phyloP scores from a whole-genome alignment of 1,140 invertebrate genomes.

The Drosophila pallidifrons region DNA sequence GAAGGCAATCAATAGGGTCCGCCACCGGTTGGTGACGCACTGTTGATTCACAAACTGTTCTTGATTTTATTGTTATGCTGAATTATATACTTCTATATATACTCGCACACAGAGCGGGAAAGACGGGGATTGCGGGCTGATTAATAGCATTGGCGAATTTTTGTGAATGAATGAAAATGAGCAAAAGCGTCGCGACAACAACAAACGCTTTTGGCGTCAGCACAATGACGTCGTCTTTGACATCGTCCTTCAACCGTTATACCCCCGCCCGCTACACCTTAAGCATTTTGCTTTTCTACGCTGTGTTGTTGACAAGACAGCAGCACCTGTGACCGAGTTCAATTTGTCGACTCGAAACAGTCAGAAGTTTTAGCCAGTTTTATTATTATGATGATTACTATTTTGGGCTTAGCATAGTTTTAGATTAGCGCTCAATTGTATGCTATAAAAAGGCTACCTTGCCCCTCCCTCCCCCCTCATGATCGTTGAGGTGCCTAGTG shows the following conservation, averaged over 20 bases:
- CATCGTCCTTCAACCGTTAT: slow-evolving; percentile 2
- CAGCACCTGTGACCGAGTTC: slow-evolving; percentile 62
- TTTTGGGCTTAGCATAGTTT: slow-evolving; percentile 39
- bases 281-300: not conserved
- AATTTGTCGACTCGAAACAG: slow-evolving; percentile 3
- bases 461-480: not conserved
- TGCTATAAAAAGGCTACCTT: slow-evolving; percentile 59
- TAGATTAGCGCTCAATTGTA: slow-evolving; percentile 59
- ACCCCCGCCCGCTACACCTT: no score
- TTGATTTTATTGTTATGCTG: slow-evolving; percentile 73
- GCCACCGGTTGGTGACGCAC: slow-evolving; percentile 66
- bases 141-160: slow-evolving; percentile 71
- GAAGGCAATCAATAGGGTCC: slow-evolving; percentile 74
- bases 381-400: slow-evolving; percentile 64
- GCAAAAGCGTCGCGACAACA: slow-evolving; percentile 39
- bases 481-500: not conserved
- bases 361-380: slow-evolving; percentile 47
- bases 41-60: slow-evolving; percentile 73
- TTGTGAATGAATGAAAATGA: slow-evolving; percentile 73
- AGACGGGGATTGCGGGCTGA: slow-evolving; percentile 31
- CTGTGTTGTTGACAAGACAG: not conserved
- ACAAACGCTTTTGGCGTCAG: slow-evolving; percentile 48
- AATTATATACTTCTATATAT: slow-evolving; percentile 24
- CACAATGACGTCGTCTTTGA: slow-evolving; percentile 65
- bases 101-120: not conserved